Conservation (phyloP, 2,888 invertebrate genomes). For the Aethes cnicana region DNA sequence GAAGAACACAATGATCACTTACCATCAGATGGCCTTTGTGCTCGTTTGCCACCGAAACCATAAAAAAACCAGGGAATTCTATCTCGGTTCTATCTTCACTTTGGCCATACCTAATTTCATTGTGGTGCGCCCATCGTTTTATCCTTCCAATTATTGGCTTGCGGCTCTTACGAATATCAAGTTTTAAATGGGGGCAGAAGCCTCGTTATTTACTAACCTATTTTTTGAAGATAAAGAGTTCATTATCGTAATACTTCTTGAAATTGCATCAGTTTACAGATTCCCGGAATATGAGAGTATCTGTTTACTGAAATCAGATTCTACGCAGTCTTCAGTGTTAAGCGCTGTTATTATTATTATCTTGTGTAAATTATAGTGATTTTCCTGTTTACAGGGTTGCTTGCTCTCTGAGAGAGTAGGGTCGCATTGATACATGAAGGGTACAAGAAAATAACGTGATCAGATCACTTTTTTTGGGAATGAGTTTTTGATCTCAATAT, state of each 20-base stretch:
- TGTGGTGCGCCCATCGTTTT: no score
- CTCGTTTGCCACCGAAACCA: no score
- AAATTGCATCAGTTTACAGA: conserved; percentile 10
- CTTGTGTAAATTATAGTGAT: conserved; percentile 5
- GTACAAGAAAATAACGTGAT: not conserved
- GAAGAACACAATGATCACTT: no score
- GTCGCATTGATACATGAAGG: not conserved
- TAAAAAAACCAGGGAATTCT: no score
- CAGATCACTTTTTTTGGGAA: no score
- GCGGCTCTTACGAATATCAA: no score
- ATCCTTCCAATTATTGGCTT: no score
- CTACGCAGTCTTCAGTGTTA: not conserved
- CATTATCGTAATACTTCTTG: not conserved
- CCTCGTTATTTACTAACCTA: not conserved
- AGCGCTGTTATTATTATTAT: conserved; percentile 5
- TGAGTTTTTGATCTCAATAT: no score
- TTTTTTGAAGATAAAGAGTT: not conserved
- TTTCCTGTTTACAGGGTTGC: conserved; percentile 1
- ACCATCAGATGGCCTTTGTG: no score
- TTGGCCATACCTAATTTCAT: no score
- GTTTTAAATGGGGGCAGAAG: no score
- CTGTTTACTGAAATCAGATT: conserved; percentile 14
- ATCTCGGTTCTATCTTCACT: no score
- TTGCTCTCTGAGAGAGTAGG: not conserved
- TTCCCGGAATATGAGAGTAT: not conserved